Conservation (phyloP, 2,888 invertebrate species). For the Mantis religiosa region DNA sequence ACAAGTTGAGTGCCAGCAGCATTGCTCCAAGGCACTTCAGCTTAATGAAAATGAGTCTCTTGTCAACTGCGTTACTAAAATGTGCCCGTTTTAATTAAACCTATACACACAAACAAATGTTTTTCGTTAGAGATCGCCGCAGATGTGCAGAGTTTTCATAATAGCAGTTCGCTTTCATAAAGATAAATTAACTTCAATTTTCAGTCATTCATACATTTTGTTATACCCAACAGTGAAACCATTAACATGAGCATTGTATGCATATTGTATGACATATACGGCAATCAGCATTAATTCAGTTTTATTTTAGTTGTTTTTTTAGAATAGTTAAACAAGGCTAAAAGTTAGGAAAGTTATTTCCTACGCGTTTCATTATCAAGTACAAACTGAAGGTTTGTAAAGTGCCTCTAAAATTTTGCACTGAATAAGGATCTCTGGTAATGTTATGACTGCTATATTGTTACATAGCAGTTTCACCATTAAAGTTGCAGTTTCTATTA, state of each 20-base stretch:
- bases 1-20: not conserved
- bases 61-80: not conserved
- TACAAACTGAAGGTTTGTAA: no score
- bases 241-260: not conserved
- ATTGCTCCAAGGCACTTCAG: not conserved
- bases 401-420: no score
- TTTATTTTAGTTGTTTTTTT: not conserved
- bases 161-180: not conserved
- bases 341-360: not conserved
- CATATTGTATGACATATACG: not conserved
- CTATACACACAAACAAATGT: not conserved
- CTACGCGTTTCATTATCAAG: no score
- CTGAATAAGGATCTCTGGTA: no score
- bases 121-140: not conserved
- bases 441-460: no score
- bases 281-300: not conserved
- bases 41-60: not conserved
- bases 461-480: no score
- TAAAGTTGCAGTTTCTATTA: no score
- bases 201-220: not conserved
- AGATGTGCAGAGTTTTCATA: not conserved
- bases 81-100: not conserved
- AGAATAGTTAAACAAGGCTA: not conserved
- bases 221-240: not conserved
- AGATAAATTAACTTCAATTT: not conserved